Base-by-base conservation (phyloP, 2,888 invertebrate species). In the Cantharis nigra region DNA sequence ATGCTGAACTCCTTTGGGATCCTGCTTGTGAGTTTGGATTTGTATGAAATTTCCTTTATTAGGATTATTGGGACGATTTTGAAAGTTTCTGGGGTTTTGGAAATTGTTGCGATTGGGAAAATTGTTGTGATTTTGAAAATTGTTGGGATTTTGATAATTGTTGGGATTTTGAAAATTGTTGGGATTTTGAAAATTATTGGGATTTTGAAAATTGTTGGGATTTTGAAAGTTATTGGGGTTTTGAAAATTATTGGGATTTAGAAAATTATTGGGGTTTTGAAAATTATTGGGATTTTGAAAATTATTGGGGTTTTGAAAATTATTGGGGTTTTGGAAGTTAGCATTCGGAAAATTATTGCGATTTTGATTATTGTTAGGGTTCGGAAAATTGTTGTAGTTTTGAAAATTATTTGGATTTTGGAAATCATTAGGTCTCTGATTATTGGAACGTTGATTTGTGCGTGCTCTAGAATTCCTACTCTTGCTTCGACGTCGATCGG, bases 281-380 rank as follows among this genome's bases (percentile, higher is more conserved):
- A 23, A 23, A 23, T 23, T 33, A 2, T n/a, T n/a, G 2, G n/a
- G 49, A 0, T 49, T 49, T n/a, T 4, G 49, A 1, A n/a, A 64
- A 84, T 83, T 70, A 85, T n/a, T 13, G 1, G n/a, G 13, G 5
- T 33, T 13, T 33, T 33, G 33, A 0, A 33, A 64, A 84, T 83
- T 70, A 85, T n/a, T 13, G 1, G n/a, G 13, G 5, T 33, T 13
- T 33, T 33, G 33, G 0, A 33, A 33, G 2, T 49, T 33, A 13
- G 33, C 7, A n/a, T n/a, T n/a, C 4, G 5, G n/a, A n/a, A 49
- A 49, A n/a, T 49, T 13, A 4, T n/a, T n/a, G 4, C 1, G n/a
- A n/a, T 49, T 49, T 49, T 49, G n/a, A 3, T 5, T n/a, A n/a
- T 33, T 33, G n/a, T n/a, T 13, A 5, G 13, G 4, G 1, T 33